Percentiles rank a stretch among this genome's conserved stretches.
Conservation (phyloP, 2,888 invertebrate genomes). For the Eristalis tenax region DNA sequence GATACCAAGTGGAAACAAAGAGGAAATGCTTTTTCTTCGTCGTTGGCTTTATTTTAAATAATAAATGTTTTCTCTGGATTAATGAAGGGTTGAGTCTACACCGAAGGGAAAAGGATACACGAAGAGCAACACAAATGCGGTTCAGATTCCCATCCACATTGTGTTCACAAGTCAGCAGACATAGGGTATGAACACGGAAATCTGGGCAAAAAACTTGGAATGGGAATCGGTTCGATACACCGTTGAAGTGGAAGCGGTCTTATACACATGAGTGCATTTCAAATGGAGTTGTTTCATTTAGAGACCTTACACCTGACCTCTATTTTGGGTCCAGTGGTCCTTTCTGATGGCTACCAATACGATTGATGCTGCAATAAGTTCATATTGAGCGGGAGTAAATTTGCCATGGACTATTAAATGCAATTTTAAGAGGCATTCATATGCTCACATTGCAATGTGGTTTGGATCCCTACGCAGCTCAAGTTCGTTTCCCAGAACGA, state of each 20-base stretch:
- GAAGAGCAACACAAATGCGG: not conserved
- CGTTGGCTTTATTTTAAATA: not conserved
- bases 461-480: not conserved
- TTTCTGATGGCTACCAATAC: not conserved
- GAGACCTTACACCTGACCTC: not conserved
- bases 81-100: not conserved
- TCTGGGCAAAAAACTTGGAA: not conserved
- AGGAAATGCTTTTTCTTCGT: not conserved
- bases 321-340: not conserved
- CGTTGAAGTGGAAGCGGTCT: conserved; percentile 25
- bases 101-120: not conserved
- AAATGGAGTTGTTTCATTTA: conserved; percentile 4
- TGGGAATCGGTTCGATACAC: conserved; percentile 5
- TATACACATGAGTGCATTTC: conserved; percentile 28
- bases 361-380: not conserved
- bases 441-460: not conserved
- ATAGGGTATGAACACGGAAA: not conserved
- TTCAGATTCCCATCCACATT: not conserved
- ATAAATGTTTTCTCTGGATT: not conserved
- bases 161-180: not conserved
- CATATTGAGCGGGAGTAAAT: not conserved
- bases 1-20: not conserved
- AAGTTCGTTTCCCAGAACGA: too few relatives aligned
- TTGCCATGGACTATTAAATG: not conserved
- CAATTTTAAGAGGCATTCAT: not conserved